Conservation (phyloP, 2,113 vertebrate species). For the Garra rufa region DNA sequence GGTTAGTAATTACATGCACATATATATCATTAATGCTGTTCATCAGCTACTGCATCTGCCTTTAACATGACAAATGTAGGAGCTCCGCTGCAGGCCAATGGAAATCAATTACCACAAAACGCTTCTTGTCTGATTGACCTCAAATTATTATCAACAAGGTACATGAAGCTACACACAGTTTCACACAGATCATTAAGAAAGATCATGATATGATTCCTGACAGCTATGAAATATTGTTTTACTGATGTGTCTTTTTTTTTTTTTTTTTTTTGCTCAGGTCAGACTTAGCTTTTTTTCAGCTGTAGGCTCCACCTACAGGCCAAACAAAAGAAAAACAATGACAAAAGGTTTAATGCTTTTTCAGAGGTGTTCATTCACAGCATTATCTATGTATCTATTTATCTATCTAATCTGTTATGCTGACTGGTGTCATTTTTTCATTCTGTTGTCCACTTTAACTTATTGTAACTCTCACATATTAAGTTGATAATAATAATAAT, state of each 20-base stretch:
- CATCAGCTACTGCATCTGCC: slow-evolving; percentile 75
- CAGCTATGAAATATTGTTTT: background rate
- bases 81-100: slow-evolving; percentile 74
- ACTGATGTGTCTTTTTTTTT: background rate
- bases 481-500: too few species aligned
- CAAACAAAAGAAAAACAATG: background rate
- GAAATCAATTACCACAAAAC: slow-evolving; percentile 81
- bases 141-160: slow-evolving; percentile 75
- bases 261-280: background rate
- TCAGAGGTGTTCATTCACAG: slow-evolving; percentile 40
- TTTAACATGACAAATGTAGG: slow-evolving; percentile 77
- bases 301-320: slow-evolving; percentile 1
- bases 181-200: background rate
- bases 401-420: too few species aligned
- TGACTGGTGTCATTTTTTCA: too few species aligned
- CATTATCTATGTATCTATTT: too few species aligned
- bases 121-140: slow-evolving; percentile 79
- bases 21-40: slow-evolving; percentile 12
- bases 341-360: slow-evolving; percentile 9
- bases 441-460: too few species aligned
- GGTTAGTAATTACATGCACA: background rate
- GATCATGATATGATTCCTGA: background rate
- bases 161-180: background rate
- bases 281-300: background rate
- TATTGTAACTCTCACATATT: background rate